Conservation (phyloP, 1,140 invertebrate genomes). For the Achroia grisella region DNA sequence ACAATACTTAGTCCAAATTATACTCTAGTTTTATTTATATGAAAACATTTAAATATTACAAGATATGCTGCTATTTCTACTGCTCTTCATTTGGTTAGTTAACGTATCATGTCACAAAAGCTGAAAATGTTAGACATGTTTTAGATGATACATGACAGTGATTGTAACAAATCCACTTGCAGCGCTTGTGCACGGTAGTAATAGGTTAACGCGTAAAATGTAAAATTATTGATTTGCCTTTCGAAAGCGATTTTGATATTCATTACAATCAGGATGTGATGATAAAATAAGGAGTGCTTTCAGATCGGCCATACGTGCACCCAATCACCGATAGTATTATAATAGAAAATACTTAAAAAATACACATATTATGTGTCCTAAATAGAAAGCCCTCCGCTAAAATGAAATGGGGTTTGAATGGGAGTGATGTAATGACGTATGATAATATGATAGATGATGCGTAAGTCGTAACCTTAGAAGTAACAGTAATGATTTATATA, state of each 20-base stretch:
- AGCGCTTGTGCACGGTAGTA: constrained; percentile 18
- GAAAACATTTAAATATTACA: too few species aligned
- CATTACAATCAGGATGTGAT: constrained; percentile 53
- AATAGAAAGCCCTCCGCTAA: constrained; percentile 58
- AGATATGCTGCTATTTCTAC: constrained; percentile 15
- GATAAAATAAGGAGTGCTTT: constrained; percentile 61
- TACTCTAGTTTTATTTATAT: background rate
- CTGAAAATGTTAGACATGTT: constrained; percentile 40
- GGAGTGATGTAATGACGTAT: constrained; percentile 40
- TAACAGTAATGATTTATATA: constrained; percentile 30
- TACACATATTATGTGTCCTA: constrained; percentile 18
- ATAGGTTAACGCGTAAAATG: too few species aligned
- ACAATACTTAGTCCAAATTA: background rate
- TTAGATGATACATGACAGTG: constrained; percentile 40
- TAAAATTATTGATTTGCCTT: background rate
- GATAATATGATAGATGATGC: constrained; percentile 53
- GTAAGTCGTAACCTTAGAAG: constrained; percentile 44
- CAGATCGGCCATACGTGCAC: constrained; percentile 59
- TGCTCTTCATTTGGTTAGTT: constrained; percentile 52
- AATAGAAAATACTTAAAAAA: constrained; percentile 14
- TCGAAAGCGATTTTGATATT: constrained; percentile 25
- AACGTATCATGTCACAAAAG: constrained; percentile 59
- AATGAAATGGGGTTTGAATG: constrained; percentile 72
- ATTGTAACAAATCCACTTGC: constrained; percentile 50
- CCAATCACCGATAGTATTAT: constrained; percentile 51